Base-by-base conservation (phyloP, 2,888 invertebrate species). In the Lepetodrilus schrolli region DNA sequence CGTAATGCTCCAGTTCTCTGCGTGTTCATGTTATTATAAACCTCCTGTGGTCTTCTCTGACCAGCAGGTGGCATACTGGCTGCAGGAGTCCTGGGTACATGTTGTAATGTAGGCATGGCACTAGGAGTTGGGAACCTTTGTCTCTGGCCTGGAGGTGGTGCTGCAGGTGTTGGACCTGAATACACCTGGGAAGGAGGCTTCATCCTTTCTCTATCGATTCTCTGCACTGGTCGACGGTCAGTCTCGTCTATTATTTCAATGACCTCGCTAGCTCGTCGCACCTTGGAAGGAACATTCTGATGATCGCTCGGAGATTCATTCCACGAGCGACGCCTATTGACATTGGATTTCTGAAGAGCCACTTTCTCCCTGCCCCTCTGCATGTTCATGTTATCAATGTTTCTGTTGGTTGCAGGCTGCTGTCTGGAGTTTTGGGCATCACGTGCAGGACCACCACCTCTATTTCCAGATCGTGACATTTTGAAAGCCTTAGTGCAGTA, bases 401-500 rank as follows among this genome's bases (percentile, higher is more conserved):
- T 17, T 1, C 13, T 43, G n/a, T n/a, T n/a, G 17, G 0, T 58
- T 34, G 17, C 34, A n/a, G 58, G 26, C 17, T 34, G 58, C 23
- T 13, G 43, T 43, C 43, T 13, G 43, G 10, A 30, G n/a, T n/a
- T n/a, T n/a, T n/a, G n/a, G n/a, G n/a, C n/a, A n/a, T n/a, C n/a
- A n/a, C n/a, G n/a, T n/a, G n/a, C n/a, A n/a, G n/a, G n/a, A n/a
- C n/a, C n/a, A n/a, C n/a, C n/a, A n/a, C n/a, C n/a, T 30, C 30
- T 17, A 30, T 58, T 58, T 30, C 26, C 17, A 58, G 58, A 13
- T 7, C 34, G n/a, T 13, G 58, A 58, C 4, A 34, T 58, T 58
- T 58, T 58, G 30, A 58, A 58, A 17, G 58, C 58, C 30, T 58
- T 58, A 1, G 58, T 58, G 17, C 58, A 58, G 34, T 58, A 58